These are phyloP conservation scores for Cosmorhoe ocellata DNA, from an alignment of 2,888 invertebrate species.

Conservation along the genomic window DNA sequence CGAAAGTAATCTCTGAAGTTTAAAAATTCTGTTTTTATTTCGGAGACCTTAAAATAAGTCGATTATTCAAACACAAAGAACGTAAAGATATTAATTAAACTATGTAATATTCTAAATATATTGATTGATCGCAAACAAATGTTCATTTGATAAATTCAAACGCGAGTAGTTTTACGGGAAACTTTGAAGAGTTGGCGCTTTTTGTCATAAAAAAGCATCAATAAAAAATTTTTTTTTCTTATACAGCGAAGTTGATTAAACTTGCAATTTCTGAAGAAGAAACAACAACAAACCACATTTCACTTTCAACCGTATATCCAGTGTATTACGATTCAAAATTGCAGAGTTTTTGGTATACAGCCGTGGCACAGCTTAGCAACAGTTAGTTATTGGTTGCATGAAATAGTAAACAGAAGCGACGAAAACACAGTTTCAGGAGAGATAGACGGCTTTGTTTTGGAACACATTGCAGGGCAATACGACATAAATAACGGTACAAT, in stretches of 20 bases:
- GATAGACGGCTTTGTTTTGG: conserved; percentile 12
- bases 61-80: conserved; percentile 26
- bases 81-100: conserved; percentile 39
- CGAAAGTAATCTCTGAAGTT: conserved; percentile 42
- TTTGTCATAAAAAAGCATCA: too few species aligned
- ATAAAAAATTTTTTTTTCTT: neutral
- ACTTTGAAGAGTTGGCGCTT: too few species aligned
- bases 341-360: neutral
- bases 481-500: conserved; percentile 1
- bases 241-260: conserved; percentile 38
- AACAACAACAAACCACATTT: conserved; percentile 20
- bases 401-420: conserved; percentile 5
- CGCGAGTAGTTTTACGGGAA: too few species aligned
- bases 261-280: conserved; percentile 35
- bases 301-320: conserved; percentile 3
- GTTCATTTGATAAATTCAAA: too few species aligned
- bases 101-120: conserved; percentile 50
- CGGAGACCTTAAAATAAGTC: conserved; percentile 37
- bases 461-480: conserved; percentile 8
- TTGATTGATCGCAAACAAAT: too few species aligned
- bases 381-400: conserved; percentile 28
- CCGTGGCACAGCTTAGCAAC: conserved; percentile 3
- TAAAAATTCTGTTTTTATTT: conserved; percentile 59
- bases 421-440: conserved; percentile 7
- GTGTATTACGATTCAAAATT: neutral